phyloP scores from a whole-genome alignment of 2,797 vertebrate genomes.

The Falco concolor region DNA sequence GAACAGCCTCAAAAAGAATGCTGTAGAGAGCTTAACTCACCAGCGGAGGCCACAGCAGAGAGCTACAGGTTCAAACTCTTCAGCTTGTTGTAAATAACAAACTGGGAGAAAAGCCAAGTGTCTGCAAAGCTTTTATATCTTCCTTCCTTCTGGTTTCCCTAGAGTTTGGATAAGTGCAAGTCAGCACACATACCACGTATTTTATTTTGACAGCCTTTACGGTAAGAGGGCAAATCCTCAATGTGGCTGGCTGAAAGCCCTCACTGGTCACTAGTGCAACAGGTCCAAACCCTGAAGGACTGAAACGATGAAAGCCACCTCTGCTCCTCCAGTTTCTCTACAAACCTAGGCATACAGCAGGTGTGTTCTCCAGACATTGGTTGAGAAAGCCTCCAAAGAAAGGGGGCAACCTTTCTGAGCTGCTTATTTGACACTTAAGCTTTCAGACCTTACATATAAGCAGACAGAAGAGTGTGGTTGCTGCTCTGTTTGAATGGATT shows the following conservation, averaged over 20 bases:
- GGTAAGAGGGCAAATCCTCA: neutral
- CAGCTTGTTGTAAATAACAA: constrained; percentile 30
- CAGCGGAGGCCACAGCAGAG: neutral
- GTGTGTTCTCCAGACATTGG: neutral
- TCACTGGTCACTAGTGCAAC: neutral
- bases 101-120: constrained; percentile 37
- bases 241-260: neutral
- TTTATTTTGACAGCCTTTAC: neutral
- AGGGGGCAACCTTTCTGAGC: neutral
- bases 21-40: neutral
- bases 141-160: constrained; percentile 18
- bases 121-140: constrained; percentile 2
- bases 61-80: constrained; percentile 29
- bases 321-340: neutral
- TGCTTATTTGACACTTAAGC: neutral
- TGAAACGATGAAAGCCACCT: neutral
- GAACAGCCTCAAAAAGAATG: neutral
- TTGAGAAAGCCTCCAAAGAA: neutral
- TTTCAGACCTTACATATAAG: neutral
- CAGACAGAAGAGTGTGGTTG: neutral
- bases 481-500: neutral
- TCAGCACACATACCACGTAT: neutral
- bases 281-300: neutral
- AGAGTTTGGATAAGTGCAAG: neutral
- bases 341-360: neutral